Evolutionary conservation across 1,140 invertebrate species (phyloP), one percentile per base, ranked within the genome.

Genomic region (Teleogryllus occipitalis): DNA sequence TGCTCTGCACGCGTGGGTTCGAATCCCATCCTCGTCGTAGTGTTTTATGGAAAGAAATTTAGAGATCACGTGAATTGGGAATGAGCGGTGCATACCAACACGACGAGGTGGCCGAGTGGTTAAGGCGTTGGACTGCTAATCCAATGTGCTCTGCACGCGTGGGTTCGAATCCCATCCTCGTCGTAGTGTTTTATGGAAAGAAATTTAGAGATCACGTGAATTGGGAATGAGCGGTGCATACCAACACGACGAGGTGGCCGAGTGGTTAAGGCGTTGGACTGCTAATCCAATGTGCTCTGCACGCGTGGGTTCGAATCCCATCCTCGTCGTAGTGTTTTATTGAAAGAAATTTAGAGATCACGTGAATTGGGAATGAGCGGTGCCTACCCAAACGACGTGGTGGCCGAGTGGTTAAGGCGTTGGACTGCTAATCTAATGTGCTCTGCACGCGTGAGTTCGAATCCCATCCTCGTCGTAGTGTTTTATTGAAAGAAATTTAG

Each of bases 141-240:
- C 80, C 80, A 80, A 80, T 80, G 80, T 78, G 77, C 80, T 80
- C 80, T 80, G 80, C 80, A 74, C 80, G 80, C 80, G 80, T 80
- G 80, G 80, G 80, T 80, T 80, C 80, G 80, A 80, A 80, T 80
- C 80, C 80, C 80, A 80, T 80, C 80, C 80, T 80, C 80, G 80
- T 80, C 80, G 80, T 46, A 78, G 27, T 75, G 27, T 39, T 39
- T 39, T 39, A 39, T 73, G 72, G n/a, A n/a, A n/a, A n/a, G n/a
- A n/a, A n/a, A n/a, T n/a, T n/a, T n/a, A n/a, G n/a, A n/a, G n/a
- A n/a, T n/a, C n/a, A n/a, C n/a, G n/a, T n/a, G n/a, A n/a, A n/a
- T n/a, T n/a, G n/a, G n/a, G n/a, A n/a, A n/a, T n/a, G n/a, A n/a
- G n/a, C n/a, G n/a, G n/a, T n/a, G n/a, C n/a, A n/a, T n/a, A n/a